Percentiles rank a stretch among this genome's conserved stretches.
phyloP scores from a whole-genome alignment of 2,888 invertebrate genomes.

The Rhamnusium bicolor region DNA sequence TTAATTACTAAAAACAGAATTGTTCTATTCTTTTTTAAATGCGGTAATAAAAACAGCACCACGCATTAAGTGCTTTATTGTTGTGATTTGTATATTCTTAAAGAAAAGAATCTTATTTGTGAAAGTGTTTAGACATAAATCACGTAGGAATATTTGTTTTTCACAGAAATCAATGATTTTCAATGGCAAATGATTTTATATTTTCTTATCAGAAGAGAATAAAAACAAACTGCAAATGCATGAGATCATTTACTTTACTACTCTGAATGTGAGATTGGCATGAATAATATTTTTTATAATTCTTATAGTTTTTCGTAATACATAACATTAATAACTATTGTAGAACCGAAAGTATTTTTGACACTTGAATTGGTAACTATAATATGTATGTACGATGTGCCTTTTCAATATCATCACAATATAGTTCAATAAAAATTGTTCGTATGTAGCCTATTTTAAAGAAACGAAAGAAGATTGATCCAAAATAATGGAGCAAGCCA shows the following conservation, averaged over 20 bases:
- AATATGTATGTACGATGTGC: too few relatives aligned
- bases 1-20: conserved; percentile 33
- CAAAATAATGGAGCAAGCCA: too few relatives aligned
- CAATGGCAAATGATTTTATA: conserved; percentile 14
- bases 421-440: too few relatives aligned
- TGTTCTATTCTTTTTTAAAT: conserved; percentile 31
- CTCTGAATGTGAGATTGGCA: too few relatives aligned
- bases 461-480: too few relatives aligned
- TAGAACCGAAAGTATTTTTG: too few relatives aligned
- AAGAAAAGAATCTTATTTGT: conserved; percentile 28
- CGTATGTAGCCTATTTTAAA: too few relatives aligned
- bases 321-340: too few relatives aligned
- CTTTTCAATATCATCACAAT: too few relatives aligned
- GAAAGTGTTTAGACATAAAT: conserved; percentile 22
- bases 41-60: conserved; percentile 14
- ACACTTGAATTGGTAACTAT: too few relatives aligned
- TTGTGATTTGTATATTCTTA: conserved; percentile 32
- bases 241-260: conserved; percentile 9
- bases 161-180: conserved; percentile 28
- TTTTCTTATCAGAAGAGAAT: conserved; percentile 36
- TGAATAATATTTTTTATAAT: too few relatives aligned
- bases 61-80: conserved; percentile 24
- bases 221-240: conserved; percentile 26
- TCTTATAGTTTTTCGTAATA: too few relatives aligned
- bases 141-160: conserved; percentile 33